phyloP scores from a whole-genome alignment of 2,797 vertebrate genomes.

The Microcaecilia unicolor region DNA sequence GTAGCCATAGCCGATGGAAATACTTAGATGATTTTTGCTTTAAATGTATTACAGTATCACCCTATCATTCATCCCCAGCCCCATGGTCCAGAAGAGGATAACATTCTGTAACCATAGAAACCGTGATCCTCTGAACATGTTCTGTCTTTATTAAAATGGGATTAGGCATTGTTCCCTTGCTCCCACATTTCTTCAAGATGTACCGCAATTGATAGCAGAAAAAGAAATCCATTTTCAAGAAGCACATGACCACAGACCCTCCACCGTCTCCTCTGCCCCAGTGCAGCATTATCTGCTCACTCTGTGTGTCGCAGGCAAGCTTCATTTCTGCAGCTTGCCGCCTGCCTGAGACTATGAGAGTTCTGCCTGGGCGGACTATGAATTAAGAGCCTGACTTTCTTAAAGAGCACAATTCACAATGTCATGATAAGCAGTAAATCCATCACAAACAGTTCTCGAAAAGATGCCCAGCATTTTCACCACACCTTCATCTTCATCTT shows the following conservation, averaged over 20 bases:
- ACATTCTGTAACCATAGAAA: constrained; percentile 60
- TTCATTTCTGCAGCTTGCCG: not conserved
- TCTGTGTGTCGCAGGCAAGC: not conserved
- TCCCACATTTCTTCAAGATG: too few species aligned
- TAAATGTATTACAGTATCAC: not conserved
- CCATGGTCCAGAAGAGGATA: constrained; percentile 16
- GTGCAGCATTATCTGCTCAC: accelerated
- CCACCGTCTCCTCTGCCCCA: not conserved
- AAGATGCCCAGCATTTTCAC: too few species aligned
- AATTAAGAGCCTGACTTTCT: too few species aligned
- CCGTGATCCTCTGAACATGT: constrained; percentile 41
- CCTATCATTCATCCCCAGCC: constrained; percentile 3
- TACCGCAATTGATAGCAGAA: not conserved
- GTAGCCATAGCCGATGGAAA: too few species aligned
- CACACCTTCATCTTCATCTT: too few species aligned
- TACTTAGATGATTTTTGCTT: too few species aligned
- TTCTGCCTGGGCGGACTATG: too few species aligned
- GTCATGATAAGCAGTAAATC: too few species aligned
- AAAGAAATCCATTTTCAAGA: accelerated
- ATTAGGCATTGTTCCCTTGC: constrained; percentile 10
- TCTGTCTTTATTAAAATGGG: constrained; percentile 45
- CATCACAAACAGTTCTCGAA: too few species aligned
- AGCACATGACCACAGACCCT: not conserved
- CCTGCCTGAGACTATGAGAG: too few species aligned
- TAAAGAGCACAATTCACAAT: too few species aligned